Percentiles rank a stretch among this genome's conserved stretches.
phyloP scores from a whole-genome alignment of 1,140 invertebrate species.

The Rhopalosiphum padi region DNA sequence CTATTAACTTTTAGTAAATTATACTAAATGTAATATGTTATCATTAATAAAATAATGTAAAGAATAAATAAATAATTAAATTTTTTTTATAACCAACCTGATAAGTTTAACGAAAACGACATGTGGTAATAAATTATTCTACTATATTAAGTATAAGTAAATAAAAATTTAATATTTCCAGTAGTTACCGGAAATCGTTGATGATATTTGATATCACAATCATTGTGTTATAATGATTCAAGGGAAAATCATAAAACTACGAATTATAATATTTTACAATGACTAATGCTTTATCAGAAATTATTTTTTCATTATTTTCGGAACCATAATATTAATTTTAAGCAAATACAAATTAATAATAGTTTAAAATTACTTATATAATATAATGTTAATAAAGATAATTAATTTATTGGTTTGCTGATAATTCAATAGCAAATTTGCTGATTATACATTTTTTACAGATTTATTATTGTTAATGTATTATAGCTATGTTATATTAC shows the following conservation, averaged over 20 bases:
- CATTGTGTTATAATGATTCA: neutral
- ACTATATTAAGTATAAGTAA: neutral
- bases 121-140: neutral
- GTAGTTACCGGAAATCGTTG: neutral
- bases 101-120: neutral
- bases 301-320: neutral
- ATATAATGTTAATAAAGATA: neutral
- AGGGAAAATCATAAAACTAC: neutral
- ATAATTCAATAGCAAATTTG: neutral
- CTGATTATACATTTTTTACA: neutral
- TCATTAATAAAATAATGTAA: neutral
- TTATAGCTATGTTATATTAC: neutral
- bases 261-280: neutral
- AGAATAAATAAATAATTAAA: neutral
- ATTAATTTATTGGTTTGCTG: neutral
- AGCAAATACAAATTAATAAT: neutral
- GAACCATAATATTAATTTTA: neutral
- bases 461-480: neutral
- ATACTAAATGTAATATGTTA: neutral
- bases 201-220: constrained; percentile 9
- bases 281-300: neutral
- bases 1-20: neutral
- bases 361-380: neutral
- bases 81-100: neutral
- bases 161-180: neutral